These are phyloP conservation scores for Calephelis nemesis DNA, from an alignment of 1,140 invertebrate species.

Conservation along the genomic window DNA sequence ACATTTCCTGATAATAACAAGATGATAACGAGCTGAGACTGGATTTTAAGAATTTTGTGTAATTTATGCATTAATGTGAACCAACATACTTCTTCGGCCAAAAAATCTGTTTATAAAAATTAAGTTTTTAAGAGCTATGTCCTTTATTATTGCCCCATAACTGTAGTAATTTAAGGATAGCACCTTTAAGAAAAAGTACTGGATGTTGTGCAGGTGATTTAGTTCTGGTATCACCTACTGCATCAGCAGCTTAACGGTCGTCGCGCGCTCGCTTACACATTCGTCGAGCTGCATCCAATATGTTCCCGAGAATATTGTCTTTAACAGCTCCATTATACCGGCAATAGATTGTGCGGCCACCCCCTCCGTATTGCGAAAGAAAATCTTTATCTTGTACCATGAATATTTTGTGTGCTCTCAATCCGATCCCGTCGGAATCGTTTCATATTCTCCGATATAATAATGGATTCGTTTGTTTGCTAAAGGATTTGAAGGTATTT, in stretches of 20 bases:
- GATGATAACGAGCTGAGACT: too few relatives aligned
- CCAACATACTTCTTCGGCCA: too few relatives aligned
- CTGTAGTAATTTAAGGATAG: too few relatives aligned
- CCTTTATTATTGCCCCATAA: conserved; percentile 27
- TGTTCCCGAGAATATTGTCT: conserved; percentile 75
- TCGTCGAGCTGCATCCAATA: conserved; percentile 75
- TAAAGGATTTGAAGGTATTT: background rate
- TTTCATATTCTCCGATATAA: conserved; percentile 18
- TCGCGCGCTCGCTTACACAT: conserved; percentile 72
- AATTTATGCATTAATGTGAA: too few relatives aligned
- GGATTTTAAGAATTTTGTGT: too few relatives aligned
- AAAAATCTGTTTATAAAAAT: background rate
- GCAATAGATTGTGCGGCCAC: conserved; percentile 61
- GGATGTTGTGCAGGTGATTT: too few relatives aligned
- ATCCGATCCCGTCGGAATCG: conserved; percentile 16
- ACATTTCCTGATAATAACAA: too few relatives aligned
- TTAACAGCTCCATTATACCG: conserved; percentile 75
- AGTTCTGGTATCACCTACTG: background rate
- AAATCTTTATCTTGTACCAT: conserved; percentile 51
- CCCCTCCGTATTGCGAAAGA: conserved; percentile 40
- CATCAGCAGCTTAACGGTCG: conserved; percentile 29
- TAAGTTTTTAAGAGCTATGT: background rate
- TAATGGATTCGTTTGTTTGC: conserved; percentile 20
- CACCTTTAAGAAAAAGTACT: too few relatives aligned
- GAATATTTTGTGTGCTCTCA: conserved; percentile 58